Percentiles rank a stretch among this genome's conserved stretches.
These are phyloP conservation scores for Nomada fabriciana DNA, from an alignment of 2,888 invertebrate genomes.

Conservation along the genomic window DNA sequence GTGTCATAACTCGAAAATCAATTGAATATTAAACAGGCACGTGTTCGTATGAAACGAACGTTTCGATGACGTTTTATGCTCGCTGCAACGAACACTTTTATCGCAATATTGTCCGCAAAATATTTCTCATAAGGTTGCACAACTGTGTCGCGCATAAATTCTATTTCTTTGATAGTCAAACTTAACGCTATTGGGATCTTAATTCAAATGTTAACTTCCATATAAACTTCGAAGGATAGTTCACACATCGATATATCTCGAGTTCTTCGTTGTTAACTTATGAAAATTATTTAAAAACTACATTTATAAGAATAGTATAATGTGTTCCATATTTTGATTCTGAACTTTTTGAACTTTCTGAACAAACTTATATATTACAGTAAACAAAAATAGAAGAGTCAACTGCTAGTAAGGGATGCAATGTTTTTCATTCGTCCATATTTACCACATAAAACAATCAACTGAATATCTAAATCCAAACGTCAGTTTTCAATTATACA, in stretches of 20 bases:
- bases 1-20: background rate
- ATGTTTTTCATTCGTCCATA: too few relatives aligned
- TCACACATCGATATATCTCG: background rate
- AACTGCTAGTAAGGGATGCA: too few relatives aligned
- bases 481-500: too few relatives aligned
- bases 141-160: background rate
- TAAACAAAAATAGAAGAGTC: too few relatives aligned
- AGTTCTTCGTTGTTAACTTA: background rate
- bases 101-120: background rate
- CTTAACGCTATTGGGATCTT: background rate
- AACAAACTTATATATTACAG: too few relatives aligned
- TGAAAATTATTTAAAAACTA: background rate
- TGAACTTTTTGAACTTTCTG: too few relatives aligned
- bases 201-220: slow-evolving; percentile 4
- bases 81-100: background rate
- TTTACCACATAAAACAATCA: too few relatives aligned
- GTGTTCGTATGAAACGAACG: background rate
- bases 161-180: background rate
- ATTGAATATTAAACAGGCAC: slow-evolving; percentile 2
- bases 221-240: background rate
- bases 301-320: too few relatives aligned
- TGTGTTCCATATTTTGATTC: too few relatives aligned
- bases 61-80: background rate
- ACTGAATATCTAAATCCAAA: too few relatives aligned
- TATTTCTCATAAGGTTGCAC: background rate